Percentiles rank a stretch among this genome's conserved stretches.
Evolutionary conservation across 2,888 invertebrate species (phyloP).

Genomic region (Hemithea aestivaria): DNA sequence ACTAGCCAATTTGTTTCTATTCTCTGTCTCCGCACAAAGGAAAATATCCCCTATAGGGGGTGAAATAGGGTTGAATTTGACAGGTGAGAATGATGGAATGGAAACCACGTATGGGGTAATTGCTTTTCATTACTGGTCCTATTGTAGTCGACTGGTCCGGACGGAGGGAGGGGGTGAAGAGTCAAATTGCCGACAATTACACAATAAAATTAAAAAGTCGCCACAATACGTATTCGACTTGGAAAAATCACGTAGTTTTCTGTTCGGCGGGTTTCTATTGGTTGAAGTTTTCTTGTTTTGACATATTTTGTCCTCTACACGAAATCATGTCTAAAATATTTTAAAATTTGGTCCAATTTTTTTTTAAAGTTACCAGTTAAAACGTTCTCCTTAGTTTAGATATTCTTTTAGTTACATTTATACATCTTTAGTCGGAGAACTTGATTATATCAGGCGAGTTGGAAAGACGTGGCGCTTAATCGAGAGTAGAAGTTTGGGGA

Average conservation of each 20-base stretch:
- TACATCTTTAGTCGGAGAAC: no score
- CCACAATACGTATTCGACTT: slow-evolving; percentile 29
- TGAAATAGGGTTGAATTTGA: slow-evolving; percentile 34
- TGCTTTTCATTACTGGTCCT: slow-evolving; percentile 73
- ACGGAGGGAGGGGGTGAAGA: slow-evolving; percentile 27
- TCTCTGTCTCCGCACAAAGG: slow-evolving; percentile 37
- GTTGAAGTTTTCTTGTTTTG: no score
- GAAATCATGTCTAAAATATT: no score
- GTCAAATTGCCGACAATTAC: slow-evolving; percentile 71
- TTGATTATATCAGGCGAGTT: no score
- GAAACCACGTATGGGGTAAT: slow-evolving; percentile 76
- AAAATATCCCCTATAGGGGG: slow-evolving; percentile 31
- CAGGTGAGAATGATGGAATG: slow-evolving; percentile 35
- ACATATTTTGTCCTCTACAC: neutral
- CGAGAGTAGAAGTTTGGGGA: no score
- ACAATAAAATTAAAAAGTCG: slow-evolving; percentile 67
- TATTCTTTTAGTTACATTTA: no score
- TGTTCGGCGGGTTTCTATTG: no score
- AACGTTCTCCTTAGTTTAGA: no score
- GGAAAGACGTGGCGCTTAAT: no score
- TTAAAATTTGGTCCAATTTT: no score
- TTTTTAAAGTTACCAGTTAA: no score
- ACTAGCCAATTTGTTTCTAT: slow-evolving; percentile 72
- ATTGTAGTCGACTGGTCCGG: slow-evolving; percentile 57
- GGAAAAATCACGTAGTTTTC: slow-evolving; percentile 13